Conservation (phyloP, 2,113 vertebrate species). For the Sminthopsis crassicaudata region DNA sequence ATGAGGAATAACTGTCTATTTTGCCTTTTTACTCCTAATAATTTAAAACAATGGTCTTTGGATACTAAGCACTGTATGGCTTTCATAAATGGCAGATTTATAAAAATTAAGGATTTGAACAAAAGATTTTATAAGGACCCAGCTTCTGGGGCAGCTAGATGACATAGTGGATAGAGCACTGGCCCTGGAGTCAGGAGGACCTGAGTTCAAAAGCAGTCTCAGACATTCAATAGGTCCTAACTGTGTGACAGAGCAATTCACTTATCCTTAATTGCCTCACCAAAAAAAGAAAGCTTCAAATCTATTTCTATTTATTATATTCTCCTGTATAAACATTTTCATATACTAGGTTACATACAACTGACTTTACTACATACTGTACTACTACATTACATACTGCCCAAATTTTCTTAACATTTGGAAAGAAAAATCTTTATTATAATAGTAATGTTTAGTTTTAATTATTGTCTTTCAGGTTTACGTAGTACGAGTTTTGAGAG, state of each 20-base stretch:
- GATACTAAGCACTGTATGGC: not conserved
- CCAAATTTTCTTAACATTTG: slow-evolving; percentile 11
- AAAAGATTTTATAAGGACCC: not conserved
- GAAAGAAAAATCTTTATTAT: slow-evolving; percentile 47
- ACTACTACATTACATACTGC: not conserved
- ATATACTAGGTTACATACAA: slow-evolving; percentile 46
- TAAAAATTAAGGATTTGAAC: not conserved
- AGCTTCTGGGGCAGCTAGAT: not conserved
- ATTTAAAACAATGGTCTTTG: not conserved
- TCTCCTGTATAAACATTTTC: not conserved
- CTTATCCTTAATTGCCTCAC: too few relatives aligned
- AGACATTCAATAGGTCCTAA: too few relatives aligned
- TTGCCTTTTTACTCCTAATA: not conserved
- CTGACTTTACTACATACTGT: not conserved
- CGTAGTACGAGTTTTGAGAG: slow-evolving; percentile 93
- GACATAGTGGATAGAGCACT: too few relatives aligned
- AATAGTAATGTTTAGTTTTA: slow-evolving; percentile 39
- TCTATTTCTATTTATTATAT: not conserved
- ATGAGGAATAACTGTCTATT: not conserved
- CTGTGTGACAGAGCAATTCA: too few relatives aligned
- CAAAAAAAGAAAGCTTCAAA: not conserved
- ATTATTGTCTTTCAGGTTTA: slow-evolving; percentile 88
- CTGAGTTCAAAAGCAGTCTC: too few relatives aligned
- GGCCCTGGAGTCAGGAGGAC: too few relatives aligned
- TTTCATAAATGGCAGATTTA: not conserved